These are phyloP conservation scores for Neoscelio sp. DNA, from an alignment of 2,888 invertebrate genomes.

Conservation along the genomic window DNA sequence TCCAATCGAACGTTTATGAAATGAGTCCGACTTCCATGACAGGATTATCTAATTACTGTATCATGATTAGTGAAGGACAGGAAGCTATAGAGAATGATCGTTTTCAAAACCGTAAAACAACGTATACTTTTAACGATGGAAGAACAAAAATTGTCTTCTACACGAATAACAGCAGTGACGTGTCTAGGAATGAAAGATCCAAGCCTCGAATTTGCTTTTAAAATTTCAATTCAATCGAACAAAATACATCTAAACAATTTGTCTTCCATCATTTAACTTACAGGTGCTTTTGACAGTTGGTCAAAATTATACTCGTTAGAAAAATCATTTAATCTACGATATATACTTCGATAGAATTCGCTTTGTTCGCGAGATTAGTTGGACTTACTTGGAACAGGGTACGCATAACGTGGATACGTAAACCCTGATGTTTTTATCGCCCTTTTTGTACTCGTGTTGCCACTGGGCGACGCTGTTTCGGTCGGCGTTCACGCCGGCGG, in stretches of 20 bases:
- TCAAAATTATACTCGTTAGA: neutral
- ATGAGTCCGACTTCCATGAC: too few species aligned
- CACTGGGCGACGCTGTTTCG: constrained; percentile 82
- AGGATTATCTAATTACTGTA: neutral
- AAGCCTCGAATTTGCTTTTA: too few species aligned
- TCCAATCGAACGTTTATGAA: neutral
- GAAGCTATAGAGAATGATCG: constrained; percentile 36
- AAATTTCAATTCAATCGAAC: too few species aligned
- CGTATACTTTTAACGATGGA: neutral
- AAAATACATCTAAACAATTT: neutral
- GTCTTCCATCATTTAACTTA: too few species aligned
- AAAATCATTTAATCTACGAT: too few species aligned
- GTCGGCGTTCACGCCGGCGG: constrained; percentile 82
- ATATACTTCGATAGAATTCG: too few species aligned
- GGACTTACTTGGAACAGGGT: constrained; percentile 88
- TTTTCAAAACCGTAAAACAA: neutral
- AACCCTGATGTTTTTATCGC: constrained; percentile 83
- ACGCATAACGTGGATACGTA: constrained; percentile 86
- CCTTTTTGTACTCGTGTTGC: constrained; percentile 85
- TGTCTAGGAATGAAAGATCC: too few species aligned
- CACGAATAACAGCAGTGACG: too few species aligned
- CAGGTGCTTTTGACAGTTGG: too few species aligned
- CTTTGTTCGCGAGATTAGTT: constrained; percentile 14
- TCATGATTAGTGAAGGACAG: constrained; percentile 41
- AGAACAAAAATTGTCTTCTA: too few species aligned